These are phyloP conservation scores for Drosophila ogumai DNA, from an alignment of 1,140 invertebrate genomes.

Conservation along the genomic window DNA sequence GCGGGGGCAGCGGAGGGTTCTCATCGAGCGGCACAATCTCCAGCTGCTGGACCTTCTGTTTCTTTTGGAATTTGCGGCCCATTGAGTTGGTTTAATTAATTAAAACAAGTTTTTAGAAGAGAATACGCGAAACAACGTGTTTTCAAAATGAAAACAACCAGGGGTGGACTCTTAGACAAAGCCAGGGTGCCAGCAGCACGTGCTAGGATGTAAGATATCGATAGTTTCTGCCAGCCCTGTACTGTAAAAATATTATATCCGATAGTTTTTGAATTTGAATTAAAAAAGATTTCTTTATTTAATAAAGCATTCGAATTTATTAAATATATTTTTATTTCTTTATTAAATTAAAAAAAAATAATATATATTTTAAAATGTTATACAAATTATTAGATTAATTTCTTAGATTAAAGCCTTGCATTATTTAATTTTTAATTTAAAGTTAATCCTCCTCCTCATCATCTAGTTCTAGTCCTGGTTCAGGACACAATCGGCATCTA, in stretches of 20 bases:
- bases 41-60: constrained; percentile 63
- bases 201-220: background rate
- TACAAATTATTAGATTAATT: background rate
- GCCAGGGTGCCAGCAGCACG: constrained; percentile 35
- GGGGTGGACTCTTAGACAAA: background rate
- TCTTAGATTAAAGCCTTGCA: background rate
- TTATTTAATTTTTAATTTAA: background rate
- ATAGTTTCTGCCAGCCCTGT: background rate
- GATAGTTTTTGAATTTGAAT: background rate
- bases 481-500: constrained; percentile 62
- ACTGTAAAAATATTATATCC: background rate
- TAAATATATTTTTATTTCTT: background rate
- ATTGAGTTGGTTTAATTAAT: constrained; percentile 31
- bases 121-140: constrained; percentile 60
- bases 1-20: constrained; percentile 66
- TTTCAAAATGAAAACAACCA: constrained; percentile 49
- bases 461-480: constrained; percentile 32
- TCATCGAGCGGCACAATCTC: constrained; percentile 80
- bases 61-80: constrained; percentile 76
- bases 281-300: background rate
- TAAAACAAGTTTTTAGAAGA: constrained; percentile 3
- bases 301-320: too few species aligned
- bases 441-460: constrained; percentile 28
- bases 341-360: background rate
- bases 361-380: background rate